Base-by-base conservation (phyloP, 2,797 vertebrate genomes). In the Monodelphis domestica region DNA sequence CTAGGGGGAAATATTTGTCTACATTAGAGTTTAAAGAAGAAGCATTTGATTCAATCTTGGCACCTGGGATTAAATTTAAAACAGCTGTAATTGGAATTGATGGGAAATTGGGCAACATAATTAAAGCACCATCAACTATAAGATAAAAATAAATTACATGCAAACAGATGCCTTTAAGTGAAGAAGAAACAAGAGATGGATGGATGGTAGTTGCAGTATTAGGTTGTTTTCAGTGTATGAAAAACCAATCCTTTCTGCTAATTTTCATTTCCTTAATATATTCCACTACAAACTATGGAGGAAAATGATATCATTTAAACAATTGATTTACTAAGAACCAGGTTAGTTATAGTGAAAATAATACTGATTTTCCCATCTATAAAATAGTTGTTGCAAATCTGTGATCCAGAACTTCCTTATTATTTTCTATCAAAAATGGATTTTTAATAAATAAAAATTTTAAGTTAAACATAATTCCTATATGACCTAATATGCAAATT, bases 101-200 rank as follows among this genome's bases (percentile, higher is more conserved):
- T 96, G 93, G 94, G 91, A 94, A 96, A 93, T 90, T 52, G 0
- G 51, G 63, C 50, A 87, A n/a, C 92, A 91, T 97, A 97, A 97
- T 97, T 97, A 97, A 97, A 96, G 93, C 90, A 92, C 91, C 78
- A 90, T 97, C 96, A 96, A 54, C 91, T 97, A 59, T 92, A 95
- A 92, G 93, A 90, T 93, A 94, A 96, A 97, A 96, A 95, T 94
- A 95, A 95, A 54, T 33, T 91, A 56, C 91, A 96, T 91, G 91
- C 95, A 96, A 95, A 93, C 95, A 93, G 90, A 56, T 90, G 38
- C 92, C 90, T 94, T 95, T 95, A 93, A 63, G 33, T 52, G 89
- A 55, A 92, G 95, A 91, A 91, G 91, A 94, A 92, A 95, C 0
- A 1, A 88, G 56, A 50, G 93, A 88, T 11, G 21, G 78, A 88